Evolutionary conservation across 1,140 invertebrate species (phyloP), one percentile per base, ranked within the genome.

Genomic region (Drosophila punjabiensis): DNA sequence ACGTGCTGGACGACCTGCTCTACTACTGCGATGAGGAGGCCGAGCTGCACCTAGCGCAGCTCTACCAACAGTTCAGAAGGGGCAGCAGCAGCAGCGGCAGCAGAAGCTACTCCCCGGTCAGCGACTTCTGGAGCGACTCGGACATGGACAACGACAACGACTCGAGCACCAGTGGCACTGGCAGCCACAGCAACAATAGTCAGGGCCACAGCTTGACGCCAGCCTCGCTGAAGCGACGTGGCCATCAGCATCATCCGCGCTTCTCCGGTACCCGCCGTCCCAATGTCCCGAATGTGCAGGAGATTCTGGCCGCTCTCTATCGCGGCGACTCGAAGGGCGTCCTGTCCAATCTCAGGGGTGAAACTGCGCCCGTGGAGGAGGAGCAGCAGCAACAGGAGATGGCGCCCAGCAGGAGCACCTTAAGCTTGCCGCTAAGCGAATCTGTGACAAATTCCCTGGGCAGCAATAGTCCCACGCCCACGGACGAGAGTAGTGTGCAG

Each of bases 231-330:
- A 95, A 94, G 93, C 95, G 96, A 92, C 95, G 96, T 92, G 96
- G 96, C 63, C 96, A 97, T 92, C 96, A 97, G 93, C 96, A 97
- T 93, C 96, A 97, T 94, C 96, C 95, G 79, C 94, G 95, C 35
- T 94, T 94, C 73, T 78, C 93, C 50, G 94, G 94, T 56, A 93
- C 81, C 59, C 86, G 94, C 50, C 86, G 92, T 82, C 93, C 92
- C n/a, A 89, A 91, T 73, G 88, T 91, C 32, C 85, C 82, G 35
- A 92, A 93, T 75, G 91, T 93, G 5, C 84, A 93, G 47, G 91
- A 93, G 47, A 92, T 93, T 32, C 66, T 93, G 48, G 92, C 89
- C 35, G 93, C 92, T 32, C 91, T 93, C 45, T 93, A 91, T 65
- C 83, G 92, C n/a, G 91, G 88, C 53, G 82, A 92, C 48, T 86